These are phyloP conservation scores for Halcyon malimbica DNA, from an alignment of 2,113 vertebrate genomes.

Conservation along the genomic window DNA sequence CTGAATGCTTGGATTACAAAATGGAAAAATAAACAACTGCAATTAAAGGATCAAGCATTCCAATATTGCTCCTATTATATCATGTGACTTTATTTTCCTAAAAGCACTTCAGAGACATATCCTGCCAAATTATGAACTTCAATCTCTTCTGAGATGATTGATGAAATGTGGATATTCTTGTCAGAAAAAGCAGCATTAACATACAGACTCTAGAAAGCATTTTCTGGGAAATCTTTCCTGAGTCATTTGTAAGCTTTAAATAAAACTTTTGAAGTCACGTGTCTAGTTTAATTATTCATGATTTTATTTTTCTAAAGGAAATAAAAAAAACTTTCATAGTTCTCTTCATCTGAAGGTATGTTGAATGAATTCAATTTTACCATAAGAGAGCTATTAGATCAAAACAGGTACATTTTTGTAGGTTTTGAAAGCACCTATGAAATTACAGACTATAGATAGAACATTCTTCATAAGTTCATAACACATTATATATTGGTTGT, in stretches of 20 bases:
- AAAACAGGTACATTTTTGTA: background rate
- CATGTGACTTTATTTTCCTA: conserved; percentile 5
- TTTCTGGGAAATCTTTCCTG: background rate
- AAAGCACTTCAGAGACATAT: conserved; percentile 25
- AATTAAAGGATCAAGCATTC: conserved; percentile 31
- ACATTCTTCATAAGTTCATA: background rate
- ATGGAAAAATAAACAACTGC: conserved; percentile 36
- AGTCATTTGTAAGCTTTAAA: background rate
- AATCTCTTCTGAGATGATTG: background rate
- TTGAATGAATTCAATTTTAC: background rate
- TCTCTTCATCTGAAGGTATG: background rate
- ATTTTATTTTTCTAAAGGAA: background rate
- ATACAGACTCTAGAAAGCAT: background rate
- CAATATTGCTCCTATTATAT: background rate
- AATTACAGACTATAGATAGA: background rate
- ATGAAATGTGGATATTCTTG: background rate
- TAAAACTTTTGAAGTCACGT: background rate
- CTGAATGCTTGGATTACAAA: conserved; percentile 5
- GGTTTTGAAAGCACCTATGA: background rate
- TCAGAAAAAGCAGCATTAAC: background rate
- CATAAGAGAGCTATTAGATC: background rate
- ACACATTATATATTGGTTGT: background rate
- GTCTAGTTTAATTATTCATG: background rate
- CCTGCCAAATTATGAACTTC: background rate
- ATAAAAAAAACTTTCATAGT: background rate